Evolutionary conservation across 1,140 invertebrate species (phyloP), one percentile per base, ranked within the genome.

Genomic region (Tigriopus japonicus): DNA sequence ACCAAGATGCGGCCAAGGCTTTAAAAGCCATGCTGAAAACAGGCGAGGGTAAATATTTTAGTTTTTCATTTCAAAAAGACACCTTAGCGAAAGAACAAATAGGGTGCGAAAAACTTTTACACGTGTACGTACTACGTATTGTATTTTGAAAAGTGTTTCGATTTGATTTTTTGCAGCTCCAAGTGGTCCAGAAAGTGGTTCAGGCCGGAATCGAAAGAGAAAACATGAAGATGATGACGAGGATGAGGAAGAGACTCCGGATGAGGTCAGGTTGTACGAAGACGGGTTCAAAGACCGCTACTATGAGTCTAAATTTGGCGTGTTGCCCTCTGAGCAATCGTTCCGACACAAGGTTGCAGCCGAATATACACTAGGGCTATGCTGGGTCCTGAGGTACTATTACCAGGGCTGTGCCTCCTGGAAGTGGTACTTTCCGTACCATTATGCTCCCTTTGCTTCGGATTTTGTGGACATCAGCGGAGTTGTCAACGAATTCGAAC

Each of bases 341-440:
- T 97, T 98, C 74, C 80, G 92, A 71, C 80, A 87, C 67, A 83
- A 82, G 66, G 89, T 99, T 9, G 90, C 87, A 7, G 75, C 85
- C 56, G 88, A 96, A 71, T 99, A 99, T 74, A 89, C 95, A 0
- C 77, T 82, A 51, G 96, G 96, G 0, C 75, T 99, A 10, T 96
- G 91, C 73, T 99, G 96, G 96, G 95, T 99, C 7, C 74, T 98
- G 14, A 81, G 85, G 62, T 98, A 98, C 74, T 98, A 98, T 74
- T 98, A 98, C 76, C 94, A 97, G 80, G 96, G 96, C 49, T 98
- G 95, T 75, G 86, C 91, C 19, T 96, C 91, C 1, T 99, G 96
- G 96, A 90, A 95, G 72, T 99, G 96, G 96, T 98, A 96, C 75
- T 99, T 92, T 73, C 96, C 96, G 0, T 98, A 94, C 72, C 95